Evolutionary conservation across 2,888 invertebrate genomes (phyloP).

Genomic region (Eumerus sabulonum): DNA sequence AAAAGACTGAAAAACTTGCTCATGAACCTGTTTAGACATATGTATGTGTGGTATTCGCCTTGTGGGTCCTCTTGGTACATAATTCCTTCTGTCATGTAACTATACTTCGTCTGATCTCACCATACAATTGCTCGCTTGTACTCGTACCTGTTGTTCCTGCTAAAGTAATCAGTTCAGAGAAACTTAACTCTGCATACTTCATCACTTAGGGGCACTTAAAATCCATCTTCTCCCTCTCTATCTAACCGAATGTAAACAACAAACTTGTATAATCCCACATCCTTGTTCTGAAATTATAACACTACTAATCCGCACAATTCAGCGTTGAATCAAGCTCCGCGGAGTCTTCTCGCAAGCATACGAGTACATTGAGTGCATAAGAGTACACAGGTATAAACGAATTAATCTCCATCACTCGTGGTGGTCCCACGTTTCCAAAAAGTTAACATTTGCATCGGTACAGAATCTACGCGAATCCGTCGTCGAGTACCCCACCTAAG

Average conservation of each 20-base stretch:
- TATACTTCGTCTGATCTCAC: no score
- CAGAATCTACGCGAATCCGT: conserved; percentile 33
- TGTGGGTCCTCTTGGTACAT: no score
- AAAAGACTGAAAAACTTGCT: background rate
- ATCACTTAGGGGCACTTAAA: background rate
- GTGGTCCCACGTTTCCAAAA: conserved; percentile 48
- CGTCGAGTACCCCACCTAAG: conserved; percentile 1
- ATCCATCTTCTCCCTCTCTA: conserved; percentile 13
- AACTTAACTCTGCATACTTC: conserved; percentile 19
- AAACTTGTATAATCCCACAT: background rate
- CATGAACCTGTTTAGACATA: no score
- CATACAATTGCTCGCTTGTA: no score
- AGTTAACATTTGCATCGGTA: conserved; percentile 52
- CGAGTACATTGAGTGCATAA: no score
- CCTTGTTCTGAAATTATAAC: conserved; percentile 12
- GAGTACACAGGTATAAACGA: no score
- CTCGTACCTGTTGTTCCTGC: conserved; percentile 12
- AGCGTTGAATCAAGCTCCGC: conserved; percentile 8
- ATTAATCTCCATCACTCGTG: conserved; percentile 59
- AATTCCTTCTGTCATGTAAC: no score
- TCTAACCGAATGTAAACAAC: conserved; percentile 25
- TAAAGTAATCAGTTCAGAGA: conserved; percentile 23
- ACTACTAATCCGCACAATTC: conserved; percentile 15
- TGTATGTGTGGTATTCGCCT: no score
- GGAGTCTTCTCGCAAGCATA: conserved; percentile 38